Base-by-base conservation (phyloP, 2,797 vertebrate species). In the Apodemus agrarius region DNA sequence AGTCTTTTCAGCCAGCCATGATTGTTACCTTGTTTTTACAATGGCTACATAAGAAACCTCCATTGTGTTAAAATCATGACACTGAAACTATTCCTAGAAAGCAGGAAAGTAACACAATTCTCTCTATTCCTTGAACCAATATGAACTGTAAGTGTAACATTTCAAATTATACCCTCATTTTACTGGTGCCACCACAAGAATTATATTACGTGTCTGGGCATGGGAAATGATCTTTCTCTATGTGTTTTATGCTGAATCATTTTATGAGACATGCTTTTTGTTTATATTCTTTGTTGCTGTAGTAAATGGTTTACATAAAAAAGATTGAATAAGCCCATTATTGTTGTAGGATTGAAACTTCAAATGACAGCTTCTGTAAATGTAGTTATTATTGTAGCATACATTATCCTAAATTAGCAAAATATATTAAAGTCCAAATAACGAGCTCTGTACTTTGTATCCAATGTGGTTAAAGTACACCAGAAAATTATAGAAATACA, bases 271-370 rank as follows among this genome's bases (percentile, higher is more conserved):
- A 76, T 43, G 40, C 0, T 17, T 94, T 94, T 91, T 91, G 19
- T 63, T 91, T n/a, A 14, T 59, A n/a, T 88, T 84, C 13, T 80
- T 72, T n/a, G 83, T 93, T 24, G 46, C 46, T 81, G 26, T 12
- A 43, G 40, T 92, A 93, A 75, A 54, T 81, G 11, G 69, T 84
- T 91, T 96, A 52, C 80, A 19, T 78, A 9, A 69, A 96, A 90
- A n/a, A 11, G 3, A 43, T 65, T 83, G 34, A 92, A 21, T 22
- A 91, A 89, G n/a, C 19, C n/a, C 1, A 43, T 90, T 52, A n/a
- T 83, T 4, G 10, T 0, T 84, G 17, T 76, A 86, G 24, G 22
- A 80, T 57, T 91, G 61, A 78, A 94, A 88, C 37, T 40, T 82
- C 76, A 69, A 79, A 84, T 79, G 59, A 54, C 65, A 6, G 14